Evolutionary conservation across 2,888 invertebrate genomes (phyloP).

Genomic region (Drosophila quinaria): DNA sequence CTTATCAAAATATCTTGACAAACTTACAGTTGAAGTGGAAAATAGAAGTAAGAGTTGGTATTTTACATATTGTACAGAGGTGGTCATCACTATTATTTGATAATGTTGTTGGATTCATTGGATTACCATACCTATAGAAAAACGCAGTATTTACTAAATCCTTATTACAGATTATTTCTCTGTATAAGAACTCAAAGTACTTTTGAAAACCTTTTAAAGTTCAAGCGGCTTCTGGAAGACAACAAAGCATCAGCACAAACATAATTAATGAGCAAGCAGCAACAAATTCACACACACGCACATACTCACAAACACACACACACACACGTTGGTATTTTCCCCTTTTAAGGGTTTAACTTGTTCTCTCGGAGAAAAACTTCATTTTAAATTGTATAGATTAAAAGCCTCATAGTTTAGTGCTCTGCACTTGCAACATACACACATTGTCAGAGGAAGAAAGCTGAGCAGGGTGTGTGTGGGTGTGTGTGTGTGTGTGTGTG

Average conservation of each 20-base stretch:
- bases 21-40: no score
- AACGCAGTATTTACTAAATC: not conserved
- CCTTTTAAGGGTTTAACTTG: slow-evolving; percentile 9
- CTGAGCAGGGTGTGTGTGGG: not conserved
- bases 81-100: no score
- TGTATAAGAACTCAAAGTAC: not conserved
- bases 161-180: not conserved
- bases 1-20: no score
- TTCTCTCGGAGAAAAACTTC: slow-evolving; percentile 56
- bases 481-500: slow-evolving; percentile 5
- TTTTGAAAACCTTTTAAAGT: slow-evolving; percentile 19
- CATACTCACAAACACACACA: slow-evolving; percentile 2
- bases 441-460: not conserved
- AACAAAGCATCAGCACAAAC: slow-evolving; percentile 50
- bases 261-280: slow-evolving; percentile 73
- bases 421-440: slow-evolving; percentile 14
- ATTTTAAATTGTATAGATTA: slow-evolving; percentile 79
- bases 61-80: no score
- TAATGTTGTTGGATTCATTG: no score
- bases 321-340: slow-evolving; percentile 11
- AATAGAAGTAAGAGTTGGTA: no score
- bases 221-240: slow-evolving; percentile 39
- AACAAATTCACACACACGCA: slow-evolving; percentile 25
- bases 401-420: slow-evolving; percentile 71
- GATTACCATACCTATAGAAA: not conserved